A percentile compares a stretch with the other conserved stretches of the same genome.
These are phyloP conservation scores for Lepidochrysops patricia DNA, from an alignment of 2,888 invertebrate genomes.

Conservation along the genomic window DNA sequence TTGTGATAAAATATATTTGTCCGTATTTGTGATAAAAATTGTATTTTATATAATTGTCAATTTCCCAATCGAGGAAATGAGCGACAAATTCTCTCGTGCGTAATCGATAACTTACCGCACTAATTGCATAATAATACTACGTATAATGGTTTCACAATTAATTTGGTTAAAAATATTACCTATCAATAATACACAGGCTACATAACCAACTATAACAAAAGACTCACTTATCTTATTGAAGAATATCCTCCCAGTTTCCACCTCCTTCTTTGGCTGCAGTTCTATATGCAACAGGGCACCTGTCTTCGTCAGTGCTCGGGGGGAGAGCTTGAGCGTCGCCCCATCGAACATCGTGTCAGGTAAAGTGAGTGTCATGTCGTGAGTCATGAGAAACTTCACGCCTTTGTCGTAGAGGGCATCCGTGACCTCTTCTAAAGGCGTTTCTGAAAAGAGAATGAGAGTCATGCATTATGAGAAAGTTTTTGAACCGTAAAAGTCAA, in stretches of 20 bases:
- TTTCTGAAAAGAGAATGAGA: slow-evolving; percentile 48
- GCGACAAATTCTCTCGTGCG: too few relatives aligned
- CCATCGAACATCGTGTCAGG: slow-evolving; percentile 85
- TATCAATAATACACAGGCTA: too few relatives aligned
- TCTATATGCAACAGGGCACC: slow-evolving; percentile 85
- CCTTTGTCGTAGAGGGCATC: slow-evolving; percentile 81
- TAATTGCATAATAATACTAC: too few relatives aligned
- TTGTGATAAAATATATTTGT: too few relatives aligned
- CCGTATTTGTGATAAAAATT: too few relatives aligned
- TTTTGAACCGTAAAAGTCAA: too few relatives aligned
- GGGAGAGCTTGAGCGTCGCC: slow-evolving; percentile 82
- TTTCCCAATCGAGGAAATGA: too few relatives aligned
- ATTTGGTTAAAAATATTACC: too few relatives aligned
- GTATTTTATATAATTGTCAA: too few relatives aligned
- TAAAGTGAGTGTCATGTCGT: slow-evolving; percentile 81
- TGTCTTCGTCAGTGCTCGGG: slow-evolving; percentile 80
- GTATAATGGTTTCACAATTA: too few relatives aligned
- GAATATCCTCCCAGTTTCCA: slow-evolving; percentile 72
- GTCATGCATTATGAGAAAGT: too few relatives aligned
- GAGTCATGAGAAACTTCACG: slow-evolving; percentile 83
- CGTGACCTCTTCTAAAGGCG: slow-evolving; percentile 84
- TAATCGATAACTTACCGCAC: too few relatives aligned
- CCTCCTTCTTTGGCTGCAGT: slow-evolving; percentile 71
- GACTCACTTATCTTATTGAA: slow-evolving; percentile 81
- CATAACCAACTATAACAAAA: not conserved